Base-by-base conservation (phyloP, 2,888 invertebrate species). In the Scelioninae gen. 1 region DNA sequence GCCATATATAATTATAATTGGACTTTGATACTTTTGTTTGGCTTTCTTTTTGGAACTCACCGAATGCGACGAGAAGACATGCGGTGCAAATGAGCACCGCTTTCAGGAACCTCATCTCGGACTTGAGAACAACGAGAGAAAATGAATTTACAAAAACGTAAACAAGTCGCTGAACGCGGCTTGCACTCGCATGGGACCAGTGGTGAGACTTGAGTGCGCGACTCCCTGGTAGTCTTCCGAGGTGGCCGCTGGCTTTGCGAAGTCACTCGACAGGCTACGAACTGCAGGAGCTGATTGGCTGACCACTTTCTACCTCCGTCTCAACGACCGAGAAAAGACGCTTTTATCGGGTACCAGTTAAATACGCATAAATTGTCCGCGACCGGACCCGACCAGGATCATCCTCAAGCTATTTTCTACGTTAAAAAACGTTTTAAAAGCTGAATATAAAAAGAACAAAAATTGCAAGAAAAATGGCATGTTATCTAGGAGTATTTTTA, bases 271-370 rank as follows among this genome's bases (percentile, higher is more conserved):
- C 84, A 69, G 82, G 83, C 78, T 83, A 45, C 82, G 69, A 84
- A 72, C 78, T 71, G 82, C 82, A 69, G 84, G 69, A 87, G 88
- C 90, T 84, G 82, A 92, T 91, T 92, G 92, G 92, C 88, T 89
- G 91, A 90, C 90, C 87, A 91, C 92, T 92, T 92, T 92, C 91
- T 91, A 91, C 85, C 85, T 80, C 82, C 69, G 83, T 79, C 83
- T 69, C 82, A 80, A 82, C 82, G 66, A 81, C 71, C 81, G 85
- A 87, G 86, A 86, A 87, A 88, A 87, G 86, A 86, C 83, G 85
- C 85, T 85, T 87, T 83, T 83, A 83, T 83, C 83, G 83, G 69
- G 56, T 80, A 77, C 82, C 72, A 83, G 83, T 81, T 78, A 76
- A 81, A 66, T 72, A 68, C 75, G 60, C 82, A 75, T 75, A 72